Evolutionary conservation across 2,888 invertebrate genomes (phyloP).

Genomic region (Oscheius onirici): DNA sequence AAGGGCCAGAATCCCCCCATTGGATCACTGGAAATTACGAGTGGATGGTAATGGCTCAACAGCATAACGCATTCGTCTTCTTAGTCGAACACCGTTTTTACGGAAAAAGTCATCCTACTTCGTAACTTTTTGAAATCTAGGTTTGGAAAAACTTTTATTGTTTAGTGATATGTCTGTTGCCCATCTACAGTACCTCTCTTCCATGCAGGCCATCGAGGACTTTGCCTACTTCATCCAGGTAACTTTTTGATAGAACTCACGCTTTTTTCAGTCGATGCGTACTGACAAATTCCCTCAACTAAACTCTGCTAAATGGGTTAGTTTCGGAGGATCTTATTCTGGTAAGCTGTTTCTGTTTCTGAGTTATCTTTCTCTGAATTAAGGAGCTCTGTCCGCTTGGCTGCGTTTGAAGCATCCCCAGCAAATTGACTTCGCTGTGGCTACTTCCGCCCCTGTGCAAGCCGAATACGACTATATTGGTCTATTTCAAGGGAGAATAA

Average conservation of each 20-base stretch:
- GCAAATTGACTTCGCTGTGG: slow-evolving; percentile 82
- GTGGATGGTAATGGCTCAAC: slow-evolving; percentile 76
- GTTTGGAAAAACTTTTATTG: neutral
- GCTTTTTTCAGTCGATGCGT: neutral
- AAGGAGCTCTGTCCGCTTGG: slow-evolving; percentile 89
- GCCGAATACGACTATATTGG: slow-evolving; percentile 86
- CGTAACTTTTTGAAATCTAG: neutral
- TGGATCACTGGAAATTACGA: slow-evolving; percentile 70
- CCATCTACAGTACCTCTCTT: slow-evolving; percentile 82
- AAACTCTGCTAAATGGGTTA: slow-evolving; percentile 81
- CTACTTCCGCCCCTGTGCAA: slow-evolving; percentile 87
- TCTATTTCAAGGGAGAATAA: slow-evolving; percentile 68
- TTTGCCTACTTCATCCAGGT: slow-evolving; percentile 82
- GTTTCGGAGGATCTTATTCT: slow-evolving; percentile 76
- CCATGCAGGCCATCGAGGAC: slow-evolving; percentile 80
- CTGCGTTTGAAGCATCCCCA: slow-evolving; percentile 84
- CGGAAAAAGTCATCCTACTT: slow-evolving; percentile 88
- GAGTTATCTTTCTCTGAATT: neutral
- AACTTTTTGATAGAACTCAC: neutral
- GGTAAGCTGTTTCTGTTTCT: neutral
- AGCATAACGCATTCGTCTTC: slow-evolving; percentile 84
- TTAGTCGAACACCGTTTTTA: slow-evolving; percentile 92
- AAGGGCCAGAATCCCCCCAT: slow-evolving; percentile 79
- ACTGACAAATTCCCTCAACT: slow-evolving; percentile 40
- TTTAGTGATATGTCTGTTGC: slow-evolving; percentile 41